Evolutionary conservation across 1,140 invertebrate species (phyloP).

Genomic region (Micrasema longulum): DNA sequence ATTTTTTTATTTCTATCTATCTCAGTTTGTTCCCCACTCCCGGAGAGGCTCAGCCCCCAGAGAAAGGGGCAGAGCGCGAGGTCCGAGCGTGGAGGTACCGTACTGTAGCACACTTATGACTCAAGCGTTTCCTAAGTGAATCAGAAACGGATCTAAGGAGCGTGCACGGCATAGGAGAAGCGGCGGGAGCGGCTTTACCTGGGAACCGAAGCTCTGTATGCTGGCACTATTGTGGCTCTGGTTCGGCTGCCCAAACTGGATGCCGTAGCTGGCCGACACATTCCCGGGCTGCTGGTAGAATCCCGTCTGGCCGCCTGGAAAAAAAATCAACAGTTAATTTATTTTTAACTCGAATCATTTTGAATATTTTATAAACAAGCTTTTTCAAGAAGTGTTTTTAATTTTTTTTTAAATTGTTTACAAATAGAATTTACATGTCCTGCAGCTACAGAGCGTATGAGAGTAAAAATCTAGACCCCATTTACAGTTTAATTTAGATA

Average conservation of each 20-base stretch:
- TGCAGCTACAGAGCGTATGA: too few relatives aligned
- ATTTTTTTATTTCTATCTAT: too few relatives aligned
- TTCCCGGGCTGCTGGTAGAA: conserved; percentile 53
- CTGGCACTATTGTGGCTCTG: conserved; percentile 51
- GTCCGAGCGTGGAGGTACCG: conserved; percentile 48
- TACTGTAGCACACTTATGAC: conserved; percentile 54
- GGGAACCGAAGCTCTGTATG: conserved; percentile 49
- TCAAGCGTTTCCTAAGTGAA: conserved; percentile 47
- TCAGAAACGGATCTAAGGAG: conserved; percentile 54
- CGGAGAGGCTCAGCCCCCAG: not conserved
- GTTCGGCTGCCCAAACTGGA: conserved; percentile 51
- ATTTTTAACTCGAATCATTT: too few relatives aligned
- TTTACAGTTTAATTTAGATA: too few relatives aligned
- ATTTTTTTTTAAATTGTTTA: too few relatives aligned
- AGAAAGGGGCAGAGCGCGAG: not conserved
- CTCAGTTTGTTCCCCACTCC: conserved; percentile 30
- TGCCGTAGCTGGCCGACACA: conserved; percentile 49
- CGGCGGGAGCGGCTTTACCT: conserved; percentile 13
- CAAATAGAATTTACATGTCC: too few relatives aligned
- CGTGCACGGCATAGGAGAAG: conserved; percentile 25
- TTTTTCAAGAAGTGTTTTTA: too few relatives aligned
- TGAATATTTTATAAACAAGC: too few relatives aligned
- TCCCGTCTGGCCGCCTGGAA: conserved; percentile 49
- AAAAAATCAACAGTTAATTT: not conserved
- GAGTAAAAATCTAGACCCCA: too few relatives aligned